phyloP scores from a whole-genome alignment of 2,797 vertebrate species.

The Schizopygopsis malacanthus region DNA sequence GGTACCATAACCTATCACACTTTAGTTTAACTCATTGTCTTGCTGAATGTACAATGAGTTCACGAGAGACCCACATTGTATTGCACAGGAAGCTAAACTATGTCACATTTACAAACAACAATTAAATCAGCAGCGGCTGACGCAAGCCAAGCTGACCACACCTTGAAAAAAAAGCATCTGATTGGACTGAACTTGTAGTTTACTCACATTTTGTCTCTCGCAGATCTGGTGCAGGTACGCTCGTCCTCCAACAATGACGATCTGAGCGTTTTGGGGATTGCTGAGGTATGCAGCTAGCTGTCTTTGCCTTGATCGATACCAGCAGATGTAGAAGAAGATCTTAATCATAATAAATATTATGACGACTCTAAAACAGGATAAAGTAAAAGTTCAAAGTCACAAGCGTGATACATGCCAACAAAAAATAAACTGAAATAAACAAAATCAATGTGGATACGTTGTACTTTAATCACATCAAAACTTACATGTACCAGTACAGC shows the following conservation, averaged over 20 bases:
- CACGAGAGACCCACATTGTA: constrained; percentile 1
- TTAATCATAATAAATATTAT: constrained; percentile 88
- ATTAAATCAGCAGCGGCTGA: constrained; percentile 18
- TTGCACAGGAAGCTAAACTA: constrained; percentile 1
- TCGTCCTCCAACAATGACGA: constrained; percentile 86
- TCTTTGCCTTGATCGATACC: constrained; percentile 87
- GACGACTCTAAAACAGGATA: constrained; percentile 77
- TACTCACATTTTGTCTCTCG: constrained; percentile 85
- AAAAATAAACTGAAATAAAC: background rate
- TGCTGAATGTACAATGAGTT: background rate
- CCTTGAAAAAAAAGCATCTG: background rate
- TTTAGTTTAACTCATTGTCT: background rate
- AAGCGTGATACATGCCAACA: background rate
- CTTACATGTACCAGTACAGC: constrained; percentile 88
- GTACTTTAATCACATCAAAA: constrained; percentile 49
- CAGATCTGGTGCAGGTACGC: constrained; percentile 87
- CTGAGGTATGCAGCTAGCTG: constrained; percentile 86
- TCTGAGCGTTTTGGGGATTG: constrained; percentile 87
- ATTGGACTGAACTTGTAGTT: background rate
- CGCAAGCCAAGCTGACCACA: background rate
- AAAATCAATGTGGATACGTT: background rate
- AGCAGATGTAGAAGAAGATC: constrained; percentile 89
- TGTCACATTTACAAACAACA: background rate
- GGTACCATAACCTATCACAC: background rate
- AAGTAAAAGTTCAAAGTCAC: background rate